These are phyloP conservation scores for Drosophila asahinai DNA, from an alignment of 1,140 invertebrate species.

Conservation along the genomic window DNA sequence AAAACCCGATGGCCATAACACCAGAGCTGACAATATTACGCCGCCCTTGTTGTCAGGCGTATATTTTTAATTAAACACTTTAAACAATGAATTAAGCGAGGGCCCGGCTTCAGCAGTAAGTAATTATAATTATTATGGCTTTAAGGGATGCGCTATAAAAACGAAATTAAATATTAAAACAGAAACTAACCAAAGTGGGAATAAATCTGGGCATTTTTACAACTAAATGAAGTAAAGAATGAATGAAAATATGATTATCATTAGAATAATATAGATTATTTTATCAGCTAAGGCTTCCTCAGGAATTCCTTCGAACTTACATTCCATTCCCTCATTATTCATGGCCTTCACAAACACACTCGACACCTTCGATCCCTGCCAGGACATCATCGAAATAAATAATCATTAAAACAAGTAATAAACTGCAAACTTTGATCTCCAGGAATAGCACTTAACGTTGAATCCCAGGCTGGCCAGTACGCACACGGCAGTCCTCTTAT, in stretches of 20 bases:
- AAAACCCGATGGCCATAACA: slow-evolving; percentile 34
- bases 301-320: background rate
- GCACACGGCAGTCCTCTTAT: slow-evolving; percentile 33
- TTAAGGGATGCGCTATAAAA: slow-evolving; percentile 2
- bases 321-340: slow-evolving; percentile 17
- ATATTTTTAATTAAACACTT: slow-evolving; percentile 73
- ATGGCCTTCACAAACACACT: slow-evolving; percentile 17
- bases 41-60: slow-evolving; percentile 45
- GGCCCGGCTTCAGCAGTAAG: slow-evolving; percentile 12
- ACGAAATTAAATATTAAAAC: slow-evolving; percentile 6
- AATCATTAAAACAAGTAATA: slow-evolving; percentile 19
- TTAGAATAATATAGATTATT: too few species aligned
- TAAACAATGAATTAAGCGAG: slow-evolving; percentile 27
- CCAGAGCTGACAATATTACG: slow-evolving; percentile 37
- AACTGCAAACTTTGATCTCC: slow-evolving; percentile 34
- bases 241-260: too few species aligned
- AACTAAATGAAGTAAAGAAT: background rate
- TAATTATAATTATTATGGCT: slow-evolving; percentile 29
- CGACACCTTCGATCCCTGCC: background rate
- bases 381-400: slow-evolving; percentile 26
- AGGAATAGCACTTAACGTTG: slow-evolving; percentile 14
- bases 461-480: background rate
- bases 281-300: background rate
- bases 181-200: background rate
- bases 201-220: background rate